These are phyloP conservation scores for Leucophenga varia DNA, from an alignment of 1,140 invertebrate genomes.

Conservation along the genomic window DNA sequence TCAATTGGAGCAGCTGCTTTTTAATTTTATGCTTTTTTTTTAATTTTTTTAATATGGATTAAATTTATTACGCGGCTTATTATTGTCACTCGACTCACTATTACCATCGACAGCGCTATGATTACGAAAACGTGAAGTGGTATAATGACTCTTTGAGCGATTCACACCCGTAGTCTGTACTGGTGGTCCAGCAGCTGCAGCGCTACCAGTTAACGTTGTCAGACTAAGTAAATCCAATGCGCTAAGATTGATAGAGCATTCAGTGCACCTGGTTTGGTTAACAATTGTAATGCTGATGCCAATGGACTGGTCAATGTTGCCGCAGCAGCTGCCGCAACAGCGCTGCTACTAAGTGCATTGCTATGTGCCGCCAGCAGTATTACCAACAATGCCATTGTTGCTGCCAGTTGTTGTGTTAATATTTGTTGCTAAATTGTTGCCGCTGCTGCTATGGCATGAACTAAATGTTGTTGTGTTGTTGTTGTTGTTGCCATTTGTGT, in stretches of 20 bases:
- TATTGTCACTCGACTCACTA: conserved; percentile 44
- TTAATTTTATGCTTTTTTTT: too few species aligned
- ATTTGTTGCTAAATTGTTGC: conserved; percentile 14
- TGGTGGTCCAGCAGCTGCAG: conserved; percentile 63
- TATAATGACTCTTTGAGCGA: conserved; percentile 70
- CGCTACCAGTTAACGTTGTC: conserved; percentile 69
- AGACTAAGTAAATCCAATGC: conserved; percentile 71
- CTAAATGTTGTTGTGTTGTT: conserved; percentile 6
- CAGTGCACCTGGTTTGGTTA: conserved; percentile 84
- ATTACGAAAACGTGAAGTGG: conserved; percentile 71
- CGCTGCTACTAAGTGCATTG: conserved; percentile 52
- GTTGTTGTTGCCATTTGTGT: conserved; percentile 23
- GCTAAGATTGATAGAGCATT: conserved; percentile 79
- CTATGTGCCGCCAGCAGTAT: conserved; percentile 54
- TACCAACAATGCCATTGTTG: conserved; percentile 5
- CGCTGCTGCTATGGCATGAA: conserved; percentile 8
- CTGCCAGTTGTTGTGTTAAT: conserved; percentile 12
- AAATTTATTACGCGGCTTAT: conserved; percentile 81
- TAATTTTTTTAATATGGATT: conserved; percentile 85
- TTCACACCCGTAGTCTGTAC: conserved; percentile 86
- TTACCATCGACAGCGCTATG: conserved; percentile 56
- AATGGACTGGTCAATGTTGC: conserved; percentile 64
- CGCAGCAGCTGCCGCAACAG: conserved; percentile 31
- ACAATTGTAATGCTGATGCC: conserved; percentile 86
- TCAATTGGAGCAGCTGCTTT: too few species aligned